These are phyloP conservation scores for Eupithecia abbreviata DNA, from an alignment of 2,888 invertebrate genomes.

Conservation along the genomic window DNA sequence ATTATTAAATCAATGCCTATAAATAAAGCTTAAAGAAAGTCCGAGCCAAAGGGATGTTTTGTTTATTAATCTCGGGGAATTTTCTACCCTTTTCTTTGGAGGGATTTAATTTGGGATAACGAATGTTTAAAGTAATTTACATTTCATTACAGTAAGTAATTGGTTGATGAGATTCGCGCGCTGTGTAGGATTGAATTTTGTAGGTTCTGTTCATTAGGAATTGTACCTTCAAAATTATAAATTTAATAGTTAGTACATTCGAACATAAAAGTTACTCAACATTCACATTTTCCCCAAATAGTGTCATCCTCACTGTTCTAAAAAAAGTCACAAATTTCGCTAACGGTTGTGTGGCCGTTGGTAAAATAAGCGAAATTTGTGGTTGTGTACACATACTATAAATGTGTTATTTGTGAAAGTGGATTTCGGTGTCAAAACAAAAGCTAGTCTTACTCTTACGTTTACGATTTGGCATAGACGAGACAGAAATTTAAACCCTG, in stretches of 20 bases:
- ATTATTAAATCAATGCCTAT: slow-evolving; percentile 14
- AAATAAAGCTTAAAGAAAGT: slow-evolving; percentile 25
- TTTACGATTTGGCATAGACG: no score
- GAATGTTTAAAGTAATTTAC: slow-evolving; percentile 45
- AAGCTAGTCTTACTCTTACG: no score
- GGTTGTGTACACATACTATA: no score
- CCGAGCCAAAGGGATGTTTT: slow-evolving; percentile 41
- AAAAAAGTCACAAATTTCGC: no score
- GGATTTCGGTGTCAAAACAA: no score
- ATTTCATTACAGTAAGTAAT: slow-evolving; percentile 47
- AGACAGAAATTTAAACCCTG: no score
- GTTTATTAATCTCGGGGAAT: slow-evolving; percentile 44
- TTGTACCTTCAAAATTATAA: not conserved
- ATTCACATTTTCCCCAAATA: not conserved
- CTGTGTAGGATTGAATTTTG: slow-evolving; percentile 20
- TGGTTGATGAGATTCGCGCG: slow-evolving; percentile 39
- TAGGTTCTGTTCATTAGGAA: not conserved
- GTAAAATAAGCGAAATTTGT: no score
- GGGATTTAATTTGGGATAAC: slow-evolving; percentile 44
- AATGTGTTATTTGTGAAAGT: no score
- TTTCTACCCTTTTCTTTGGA: slow-evolving; percentile 35
- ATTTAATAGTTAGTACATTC: not conserved
- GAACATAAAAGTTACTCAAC: not conserved
- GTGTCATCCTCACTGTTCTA: not conserved
- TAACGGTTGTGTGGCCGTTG: no score